A percentile compares a stretch with the other conserved stretches of the same genome.
phyloP scores from a whole-genome alignment of 2,113 vertebrate species.

The Zosterops japonicus region DNA sequence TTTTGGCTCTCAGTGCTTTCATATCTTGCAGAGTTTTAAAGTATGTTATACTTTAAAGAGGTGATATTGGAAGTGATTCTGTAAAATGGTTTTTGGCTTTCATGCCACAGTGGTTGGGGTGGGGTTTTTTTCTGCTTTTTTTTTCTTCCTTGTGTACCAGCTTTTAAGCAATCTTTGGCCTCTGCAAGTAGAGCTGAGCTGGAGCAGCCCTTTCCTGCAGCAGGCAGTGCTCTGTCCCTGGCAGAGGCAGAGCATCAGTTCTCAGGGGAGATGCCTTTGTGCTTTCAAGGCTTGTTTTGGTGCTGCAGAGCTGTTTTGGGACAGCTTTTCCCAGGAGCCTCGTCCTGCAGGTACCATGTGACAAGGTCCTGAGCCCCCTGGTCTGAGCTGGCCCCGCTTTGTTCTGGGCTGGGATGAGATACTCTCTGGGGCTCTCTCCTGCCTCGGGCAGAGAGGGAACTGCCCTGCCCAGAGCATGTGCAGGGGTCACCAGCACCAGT shows the following conservation, averaged over 20 bases:
- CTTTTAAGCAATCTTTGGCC: neutral
- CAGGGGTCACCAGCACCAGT: neutral
- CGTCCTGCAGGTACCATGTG: neutral
- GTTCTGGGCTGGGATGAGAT: neutral
- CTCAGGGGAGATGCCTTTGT: neutral
- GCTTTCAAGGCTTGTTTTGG: neutral
- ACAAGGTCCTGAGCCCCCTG: neutral
- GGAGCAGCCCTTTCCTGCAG: neutral
- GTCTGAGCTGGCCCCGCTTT: neutral
- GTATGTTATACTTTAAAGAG: neutral
- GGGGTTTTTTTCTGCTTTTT: neutral
- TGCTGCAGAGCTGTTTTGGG: neutral
- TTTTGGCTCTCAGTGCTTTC: neutral
- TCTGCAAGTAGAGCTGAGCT: neutral
- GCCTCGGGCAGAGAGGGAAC: neutral
- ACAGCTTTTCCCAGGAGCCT: neutral
- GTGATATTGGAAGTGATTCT: neutral
- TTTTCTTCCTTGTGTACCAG: accelerated
- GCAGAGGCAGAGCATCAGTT: neutral
- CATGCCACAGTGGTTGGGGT: neutral
- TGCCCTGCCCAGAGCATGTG: accelerated
- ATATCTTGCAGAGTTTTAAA: neutral
- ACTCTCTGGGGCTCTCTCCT: neutral
- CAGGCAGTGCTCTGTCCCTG: accelerated
- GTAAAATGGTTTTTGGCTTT: neutral